These are phyloP conservation scores for Nemapogon koenigi DNA, from an alignment of 2,888 invertebrate species.

Conservation along the genomic window DNA sequence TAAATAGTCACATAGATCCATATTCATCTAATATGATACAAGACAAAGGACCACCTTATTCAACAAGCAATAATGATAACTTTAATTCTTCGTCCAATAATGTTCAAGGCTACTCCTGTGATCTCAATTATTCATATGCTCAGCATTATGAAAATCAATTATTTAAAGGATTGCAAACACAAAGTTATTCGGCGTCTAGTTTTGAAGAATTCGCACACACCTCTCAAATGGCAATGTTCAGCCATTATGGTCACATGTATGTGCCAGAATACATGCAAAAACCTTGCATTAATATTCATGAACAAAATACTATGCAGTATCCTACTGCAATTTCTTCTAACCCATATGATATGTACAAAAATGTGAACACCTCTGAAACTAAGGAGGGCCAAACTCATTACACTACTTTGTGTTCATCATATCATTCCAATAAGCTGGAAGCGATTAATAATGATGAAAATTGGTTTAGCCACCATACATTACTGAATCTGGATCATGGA, in stretches of 20 bases:
- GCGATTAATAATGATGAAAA: slow-evolving; percentile 59
- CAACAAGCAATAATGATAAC: slow-evolving; percentile 30
- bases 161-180: slow-evolving; percentile 45
- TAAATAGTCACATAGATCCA: slow-evolving; percentile 41
- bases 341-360: slow-evolving; percentile 51
- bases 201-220: slow-evolving; percentile 63
- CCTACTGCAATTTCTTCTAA: slow-evolving; percentile 40
- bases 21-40: slow-evolving; percentile 51
- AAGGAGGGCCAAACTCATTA: slow-evolving; percentile 61
- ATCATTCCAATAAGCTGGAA: slow-evolving; percentile 72
- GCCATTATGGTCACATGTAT: slow-evolving; percentile 57
- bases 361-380: slow-evolving; percentile 46
- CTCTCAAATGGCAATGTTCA: slow-evolving; percentile 56
- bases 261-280: slow-evolving; percentile 50
- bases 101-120: slow-evolving; percentile 50
- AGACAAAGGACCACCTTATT: slow-evolving; percentile 48
- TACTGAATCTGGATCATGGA: slow-evolving; percentile 41
- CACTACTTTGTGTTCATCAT: slow-evolving; percentile 70
- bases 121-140: slow-evolving; percentile 52
- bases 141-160: slow-evolving; percentile 33
- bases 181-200: slow-evolving; percentile 56
- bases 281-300: slow-evolving; percentile 31
- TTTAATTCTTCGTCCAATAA: slow-evolving; percentile 39
- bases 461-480: slow-evolving; percentile 54
- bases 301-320: slow-evolving; percentile 34